Percentiles rank a stretch among this genome's conserved stretches.
These are phyloP conservation scores for Yasuhikotakia modesta DNA, from an alignment of 2,797 vertebrate genomes.

Conservation along the genomic window DNA sequence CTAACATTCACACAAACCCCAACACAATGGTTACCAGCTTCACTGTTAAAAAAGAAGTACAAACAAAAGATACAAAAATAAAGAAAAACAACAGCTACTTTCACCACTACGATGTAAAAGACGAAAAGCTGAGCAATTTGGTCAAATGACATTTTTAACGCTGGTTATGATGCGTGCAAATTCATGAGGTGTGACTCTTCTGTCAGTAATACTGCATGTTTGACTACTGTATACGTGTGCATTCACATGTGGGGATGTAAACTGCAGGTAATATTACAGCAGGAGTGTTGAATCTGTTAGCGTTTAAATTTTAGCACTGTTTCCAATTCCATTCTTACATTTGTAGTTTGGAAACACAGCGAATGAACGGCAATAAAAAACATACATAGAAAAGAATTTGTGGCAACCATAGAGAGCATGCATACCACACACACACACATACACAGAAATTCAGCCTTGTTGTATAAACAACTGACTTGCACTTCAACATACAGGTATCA, in stretches of 20 bases:
- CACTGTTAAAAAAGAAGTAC: slow-evolving; percentile 45
- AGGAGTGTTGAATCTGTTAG: slow-evolving; percentile 1
- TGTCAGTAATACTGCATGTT: slow-evolving; percentile 41
- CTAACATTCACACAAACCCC: slow-evolving; percentile 45
- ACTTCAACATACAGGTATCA: slow-evolving; percentile 52
- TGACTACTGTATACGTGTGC: slow-evolving; percentile 34
- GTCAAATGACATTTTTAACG: slow-evolving; percentile 44
- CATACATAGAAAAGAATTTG: slow-evolving; percentile 31
- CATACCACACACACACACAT: slow-evolving; percentile 25
- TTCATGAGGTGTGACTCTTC: slow-evolving; percentile 10
- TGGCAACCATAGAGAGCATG: slow-evolving; percentile 28
- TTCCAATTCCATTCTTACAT: slow-evolving; percentile 4
- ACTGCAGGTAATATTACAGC: slow-evolving; percentile 30
- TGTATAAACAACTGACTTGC: slow-evolving; percentile 52
- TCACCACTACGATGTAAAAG: slow-evolving; percentile 77
- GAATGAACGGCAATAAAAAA: slow-evolving; percentile 32
- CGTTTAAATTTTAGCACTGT: not conserved
- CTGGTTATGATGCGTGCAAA: slow-evolving; percentile 46
- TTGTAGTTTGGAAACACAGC: slow-evolving; percentile 25
- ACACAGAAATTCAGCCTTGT: slow-evolving; percentile 62
- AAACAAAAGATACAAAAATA: slow-evolving; percentile 69
- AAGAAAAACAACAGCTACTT: slow-evolving; percentile 75
- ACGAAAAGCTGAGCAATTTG: slow-evolving; percentile 56
- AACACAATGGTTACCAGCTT: slow-evolving; percentile 40
- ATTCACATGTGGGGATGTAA: slow-evolving; percentile 41